phyloP scores from a whole-genome alignment of 1,140 invertebrate species.

The Cydia fagiglandana region DNA sequence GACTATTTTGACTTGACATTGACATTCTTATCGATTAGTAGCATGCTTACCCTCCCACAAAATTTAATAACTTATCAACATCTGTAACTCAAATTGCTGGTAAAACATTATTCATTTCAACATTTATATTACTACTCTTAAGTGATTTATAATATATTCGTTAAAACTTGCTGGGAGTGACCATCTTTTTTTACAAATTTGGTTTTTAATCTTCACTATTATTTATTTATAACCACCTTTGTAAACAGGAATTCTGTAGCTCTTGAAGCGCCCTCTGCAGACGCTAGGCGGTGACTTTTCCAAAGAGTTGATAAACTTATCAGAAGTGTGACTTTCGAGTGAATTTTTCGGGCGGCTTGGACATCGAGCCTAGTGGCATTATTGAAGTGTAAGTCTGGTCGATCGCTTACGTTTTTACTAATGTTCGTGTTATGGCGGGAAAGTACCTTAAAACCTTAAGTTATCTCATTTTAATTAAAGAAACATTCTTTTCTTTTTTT shows the following conservation, averaged over 20 bases:
- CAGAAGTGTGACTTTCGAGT: not conserved
- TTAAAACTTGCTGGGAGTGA: not conserved
- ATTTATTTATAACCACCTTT: constrained; percentile 12
- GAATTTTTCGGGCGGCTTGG: not conserved
- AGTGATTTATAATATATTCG: not conserved
- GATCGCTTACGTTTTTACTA: no score
- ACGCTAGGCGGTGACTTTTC: not conserved
- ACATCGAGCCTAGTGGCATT: not conserved
- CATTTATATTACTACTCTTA: not conserved
- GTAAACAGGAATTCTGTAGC: not conserved
- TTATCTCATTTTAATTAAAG: no score
- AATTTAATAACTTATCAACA: not conserved
- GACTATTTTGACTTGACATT: constrained; percentile 10
- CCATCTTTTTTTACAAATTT: not conserved
- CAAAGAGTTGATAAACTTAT: not conserved
- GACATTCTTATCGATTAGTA: constrained; percentile 7
- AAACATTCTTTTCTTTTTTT: no score
- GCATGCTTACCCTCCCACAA: not conserved
- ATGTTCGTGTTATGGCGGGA: no score
- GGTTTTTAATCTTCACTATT: not conserved
- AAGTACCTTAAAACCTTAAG: no score
- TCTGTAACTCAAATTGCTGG: not conserved
- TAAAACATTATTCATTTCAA: not conserved
- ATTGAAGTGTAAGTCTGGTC: no score
- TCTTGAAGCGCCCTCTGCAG: not conserved